Evolutionary conservation across 2,888 invertebrate species (phyloP).

Genomic region (Dicyrtomina minuta): DNA sequence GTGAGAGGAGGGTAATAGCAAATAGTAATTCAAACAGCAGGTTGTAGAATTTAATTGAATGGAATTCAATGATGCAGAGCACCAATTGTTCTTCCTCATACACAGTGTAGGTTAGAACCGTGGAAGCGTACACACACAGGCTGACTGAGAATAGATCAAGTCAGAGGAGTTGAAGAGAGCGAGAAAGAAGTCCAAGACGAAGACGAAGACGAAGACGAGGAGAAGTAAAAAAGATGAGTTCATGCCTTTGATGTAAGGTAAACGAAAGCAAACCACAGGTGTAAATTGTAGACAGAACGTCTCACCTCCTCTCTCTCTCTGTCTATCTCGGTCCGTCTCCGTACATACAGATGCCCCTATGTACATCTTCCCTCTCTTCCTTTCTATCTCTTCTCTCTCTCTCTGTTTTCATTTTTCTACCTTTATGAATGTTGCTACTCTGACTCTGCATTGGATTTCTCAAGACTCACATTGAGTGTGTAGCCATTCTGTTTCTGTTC

Average conservation of each 20-base stretch:
- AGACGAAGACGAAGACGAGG: not conserved
- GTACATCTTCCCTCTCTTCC: too few relatives aligned
- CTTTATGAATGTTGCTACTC: too few relatives aligned
- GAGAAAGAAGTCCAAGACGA: not conserved
- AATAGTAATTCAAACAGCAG: constrained; percentile 17
- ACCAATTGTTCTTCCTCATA: constrained; percentile 21
- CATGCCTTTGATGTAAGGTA: not conserved
- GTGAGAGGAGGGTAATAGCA: not conserved
- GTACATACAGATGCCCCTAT: too few relatives aligned
- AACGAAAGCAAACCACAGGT: constrained; percentile 2
- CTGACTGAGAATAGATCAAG: too few relatives aligned
- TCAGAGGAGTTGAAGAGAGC: not conserved
- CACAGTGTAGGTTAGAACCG: not conserved
- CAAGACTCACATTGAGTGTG: too few relatives aligned
- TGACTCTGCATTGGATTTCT: too few relatives aligned
- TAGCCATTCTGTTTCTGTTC: too few relatives aligned
- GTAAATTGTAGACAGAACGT: constrained; percentile 11
- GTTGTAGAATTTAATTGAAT: constrained; percentile 24
- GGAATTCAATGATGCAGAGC: constrained; percentile 28
- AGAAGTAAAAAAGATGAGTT: not conserved
- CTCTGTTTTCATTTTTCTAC: too few relatives aligned
- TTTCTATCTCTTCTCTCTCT: too few relatives aligned
- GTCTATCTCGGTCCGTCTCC: not conserved
- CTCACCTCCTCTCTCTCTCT: not conserved
- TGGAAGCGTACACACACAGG: too few relatives aligned